Percentiles rank a stretch among this genome's conserved stretches.
Evolutionary conservation across 92 coral and sea anemone species (phyloP).

Genomic region (Parazoanthus atlanticus): DNA sequence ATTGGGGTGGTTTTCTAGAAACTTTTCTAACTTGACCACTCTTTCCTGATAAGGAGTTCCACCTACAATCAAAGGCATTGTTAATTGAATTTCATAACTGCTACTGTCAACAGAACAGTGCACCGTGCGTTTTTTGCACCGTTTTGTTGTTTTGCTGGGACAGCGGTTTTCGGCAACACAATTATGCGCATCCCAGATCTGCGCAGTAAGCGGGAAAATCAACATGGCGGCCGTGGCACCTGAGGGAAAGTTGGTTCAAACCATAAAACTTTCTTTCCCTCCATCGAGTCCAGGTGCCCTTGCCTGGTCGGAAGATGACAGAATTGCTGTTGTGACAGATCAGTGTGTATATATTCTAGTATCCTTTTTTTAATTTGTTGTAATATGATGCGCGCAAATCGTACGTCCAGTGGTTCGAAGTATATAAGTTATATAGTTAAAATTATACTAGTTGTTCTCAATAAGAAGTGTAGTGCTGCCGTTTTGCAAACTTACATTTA

Average conservation of each 20-base stretch:
- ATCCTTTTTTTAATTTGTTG: slow-evolving; percentile 64
- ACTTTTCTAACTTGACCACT: neutral
- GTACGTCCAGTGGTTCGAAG: too few relatives aligned
- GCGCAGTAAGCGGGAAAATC: slow-evolving; percentile 54
- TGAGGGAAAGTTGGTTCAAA: slow-evolving; percentile 54
- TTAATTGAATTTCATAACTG: neutral
- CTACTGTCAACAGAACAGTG: too few relatives aligned
- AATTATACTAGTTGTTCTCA: too few relatives aligned
- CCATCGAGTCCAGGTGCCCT: slow-evolving; percentile 72
- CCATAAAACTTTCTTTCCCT: slow-evolving; percentile 48
- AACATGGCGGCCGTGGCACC: slow-evolving; percentile 67
- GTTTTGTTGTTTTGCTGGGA: neutral
- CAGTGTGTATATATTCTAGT: slow-evolving; percentile 78
- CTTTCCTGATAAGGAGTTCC: slow-evolving; percentile 24
- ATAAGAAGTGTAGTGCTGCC: too few relatives aligned
- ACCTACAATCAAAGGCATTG: slow-evolving; percentile 56
- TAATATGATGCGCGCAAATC: too few relatives aligned
- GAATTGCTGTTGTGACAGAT: slow-evolving; percentile 81
- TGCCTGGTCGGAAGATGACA: slow-evolving; percentile 88
- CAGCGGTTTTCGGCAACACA: neutral
- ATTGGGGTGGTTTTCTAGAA: neutral
- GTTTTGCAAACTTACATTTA: too few relatives aligned
- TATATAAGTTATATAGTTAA: too few relatives aligned
- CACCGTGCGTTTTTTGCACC: too few relatives aligned
- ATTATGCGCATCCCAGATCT: slow-evolving; percentile 20